Conservation (phyloP, 2,888 invertebrate species). For the Euzetes globulus region DNA sequence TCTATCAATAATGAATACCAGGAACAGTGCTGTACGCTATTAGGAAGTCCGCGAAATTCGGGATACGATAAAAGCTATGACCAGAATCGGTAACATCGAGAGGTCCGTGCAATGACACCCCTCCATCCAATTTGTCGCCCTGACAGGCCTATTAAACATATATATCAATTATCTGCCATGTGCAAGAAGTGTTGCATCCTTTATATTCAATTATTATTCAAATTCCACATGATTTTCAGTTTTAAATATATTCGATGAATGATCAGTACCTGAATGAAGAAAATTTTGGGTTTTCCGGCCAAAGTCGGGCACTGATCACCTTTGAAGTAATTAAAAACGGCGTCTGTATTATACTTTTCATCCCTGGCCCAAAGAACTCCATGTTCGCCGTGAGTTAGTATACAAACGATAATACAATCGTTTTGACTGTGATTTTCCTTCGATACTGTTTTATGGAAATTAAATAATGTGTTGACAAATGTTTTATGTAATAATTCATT, state of each 20-base stretch:
- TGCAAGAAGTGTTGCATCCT: no score
- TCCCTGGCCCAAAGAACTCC: constrained; percentile 81
- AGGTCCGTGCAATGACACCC: constrained; percentile 55
- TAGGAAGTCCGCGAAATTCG: constrained; percentile 84
- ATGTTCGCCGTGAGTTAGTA: constrained; percentile 82
- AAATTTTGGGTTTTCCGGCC: constrained; percentile 74
- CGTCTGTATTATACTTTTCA: constrained; percentile 73
- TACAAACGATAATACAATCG: constrained; percentile 75
- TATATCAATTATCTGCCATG: no score
- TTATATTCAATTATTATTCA: no score
- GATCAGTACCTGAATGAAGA: constrained; percentile 62
- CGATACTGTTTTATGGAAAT: constrained; percentile 27
- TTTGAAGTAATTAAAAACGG: constrained; percentile 57
- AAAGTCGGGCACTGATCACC: constrained; percentile 67
- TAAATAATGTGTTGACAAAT: neutral
- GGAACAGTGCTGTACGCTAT: constrained; percentile 91
- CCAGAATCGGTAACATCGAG: constrained; percentile 37
- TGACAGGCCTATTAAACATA: constrained; percentile 58
- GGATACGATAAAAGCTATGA: constrained; percentile 62
- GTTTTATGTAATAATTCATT: neutral
- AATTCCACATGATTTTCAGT: no score
- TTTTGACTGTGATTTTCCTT: constrained; percentile 63
- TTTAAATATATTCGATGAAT: no score
- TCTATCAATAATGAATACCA: constrained; percentile 52
- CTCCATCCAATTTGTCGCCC: constrained; percentile 75